A percentile compares a stretch with the other conserved stretches of the same genome.
Conservation (phyloP, 2,888 invertebrate genomes). For the Mesochorus sp. region DNA sequence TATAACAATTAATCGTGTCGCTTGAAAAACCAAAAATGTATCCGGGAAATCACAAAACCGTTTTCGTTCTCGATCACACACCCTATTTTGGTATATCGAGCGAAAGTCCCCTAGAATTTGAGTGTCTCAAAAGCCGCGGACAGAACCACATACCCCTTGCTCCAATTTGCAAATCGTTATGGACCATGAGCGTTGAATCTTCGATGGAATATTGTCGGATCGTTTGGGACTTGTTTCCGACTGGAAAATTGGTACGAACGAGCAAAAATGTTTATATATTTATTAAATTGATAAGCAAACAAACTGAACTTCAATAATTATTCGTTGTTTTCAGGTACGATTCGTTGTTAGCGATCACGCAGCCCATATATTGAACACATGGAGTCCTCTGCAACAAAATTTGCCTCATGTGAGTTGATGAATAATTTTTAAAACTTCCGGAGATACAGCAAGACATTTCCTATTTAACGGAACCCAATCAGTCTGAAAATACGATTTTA, state of each 20-base stretch:
- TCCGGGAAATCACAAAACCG: conserved; percentile 95
- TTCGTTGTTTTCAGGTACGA: conserved; percentile 85
- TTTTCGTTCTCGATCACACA: conserved; percentile 97
- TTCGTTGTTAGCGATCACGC: conserved; percentile 94
- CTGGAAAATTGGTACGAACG: conserved; percentile 89
- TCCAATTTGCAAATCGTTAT: conserved; percentile 95
- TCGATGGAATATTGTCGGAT: conserved; percentile 98
- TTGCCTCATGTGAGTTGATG: conserved; percentile 88
- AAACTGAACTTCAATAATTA: conserved; percentile 6
- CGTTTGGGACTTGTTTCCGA: conserved; percentile 98
- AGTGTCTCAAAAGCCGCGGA: conserved; percentile 83
- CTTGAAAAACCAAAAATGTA: conserved; percentile 83
- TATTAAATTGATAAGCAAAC: conserved; percentile 1
- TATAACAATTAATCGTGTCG: not conserved
- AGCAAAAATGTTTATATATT: not conserved
- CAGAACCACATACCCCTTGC: conserved; percentile 89
- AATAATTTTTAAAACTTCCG: not conserved
- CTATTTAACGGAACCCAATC: too few species aligned
- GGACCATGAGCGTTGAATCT: conserved; percentile 98
- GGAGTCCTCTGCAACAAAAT: conserved; percentile 92
- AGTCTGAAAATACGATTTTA: too few species aligned
- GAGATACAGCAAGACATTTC: too few species aligned
- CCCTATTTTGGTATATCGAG: conserved; percentile 94
- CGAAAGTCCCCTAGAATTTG: conserved; percentile 92
- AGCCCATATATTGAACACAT: conserved; percentile 92